Evolutionary conservation across 1,140 invertebrate species (phyloP), one percentile per base, ranked within the genome.

Genomic region (Philotrypesis tridentata): DNA sequence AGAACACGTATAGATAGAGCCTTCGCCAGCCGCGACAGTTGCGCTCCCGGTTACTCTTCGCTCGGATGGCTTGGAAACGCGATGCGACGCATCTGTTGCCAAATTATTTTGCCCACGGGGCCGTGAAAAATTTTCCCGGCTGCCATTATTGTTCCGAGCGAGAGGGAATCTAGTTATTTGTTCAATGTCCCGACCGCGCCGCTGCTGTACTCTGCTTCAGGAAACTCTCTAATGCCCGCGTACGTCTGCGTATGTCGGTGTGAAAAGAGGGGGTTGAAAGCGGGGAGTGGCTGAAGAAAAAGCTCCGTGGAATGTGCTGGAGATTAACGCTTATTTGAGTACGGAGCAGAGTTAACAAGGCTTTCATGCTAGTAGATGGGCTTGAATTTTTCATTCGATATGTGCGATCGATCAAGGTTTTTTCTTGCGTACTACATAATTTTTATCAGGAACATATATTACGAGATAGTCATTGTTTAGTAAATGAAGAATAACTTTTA

Each of bases 51-150:
- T 33, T 63, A 65, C 82, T 79, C 63, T 80, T 84, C 82, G 74
- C 86, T 70, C 63, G 83, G 79, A 43, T 81, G 65, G 84, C 82
- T 90, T 87, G 88, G 88, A 87, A 90, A 89, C 87, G 89, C 89
- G 89, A 87, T 85, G 88, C 89, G 86, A 87, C 89, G 89, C 91
- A 92, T 92, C 91, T 92, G 91, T 91, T 90, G 89, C 90, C 90
- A 92, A 92, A 92, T 92, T 92, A 92, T 92, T 92, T 92, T 92
- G 89, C 87, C 89, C 90, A 91, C 87, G 87, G 88, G 87, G 84
- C 89, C 89, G 90, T 92, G 88, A 91, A 92, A 92, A 92, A 92
- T 91, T 90, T 87, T 81, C 87, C 87, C 86, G 82, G 84, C 83
- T 88, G 88, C 87, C 88, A 91, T 90, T 90, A 91, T 90, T 91